Percentiles rank a stretch among this genome's conserved stretches.
Evolutionary conservation across 2,888 invertebrate species (phyloP).

Genomic region (Ochropleura leucogaster): DNA sequence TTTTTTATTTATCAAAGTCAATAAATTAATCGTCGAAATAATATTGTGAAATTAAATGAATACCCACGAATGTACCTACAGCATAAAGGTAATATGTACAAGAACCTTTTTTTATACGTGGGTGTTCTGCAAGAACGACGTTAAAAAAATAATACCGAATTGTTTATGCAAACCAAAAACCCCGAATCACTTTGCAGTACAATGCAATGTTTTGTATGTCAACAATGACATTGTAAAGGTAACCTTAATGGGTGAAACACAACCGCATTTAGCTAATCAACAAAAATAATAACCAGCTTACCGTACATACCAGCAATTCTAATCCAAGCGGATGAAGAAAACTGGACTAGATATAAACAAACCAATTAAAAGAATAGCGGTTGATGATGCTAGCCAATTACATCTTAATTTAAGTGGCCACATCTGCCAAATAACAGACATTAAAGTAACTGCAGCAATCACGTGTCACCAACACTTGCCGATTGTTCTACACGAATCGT

Average conservation of each 20-base stretch:
- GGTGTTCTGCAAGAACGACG: too few relatives aligned
- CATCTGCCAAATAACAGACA: slow-evolving; percentile 50
- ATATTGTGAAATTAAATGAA: too few relatives aligned
- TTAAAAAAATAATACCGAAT: neutral
- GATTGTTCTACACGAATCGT: slow-evolving; percentile 66
- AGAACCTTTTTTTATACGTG: neutral
- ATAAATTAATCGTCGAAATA: too few relatives aligned
- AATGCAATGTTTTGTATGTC: slow-evolving; percentile 19
- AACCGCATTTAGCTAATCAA: slow-evolving; percentile 1
- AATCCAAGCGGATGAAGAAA: slow-evolving; percentile 20
- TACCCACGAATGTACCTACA: too few relatives aligned
- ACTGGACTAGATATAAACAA: slow-evolving; percentile 31
- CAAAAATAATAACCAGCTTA: neutral
- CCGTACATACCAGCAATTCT: slow-evolving; percentile 19
- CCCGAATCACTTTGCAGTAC: neutral
- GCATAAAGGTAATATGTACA: neutral
- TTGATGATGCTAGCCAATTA: slow-evolving; percentile 22
- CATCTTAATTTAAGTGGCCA: slow-evolving; percentile 25
- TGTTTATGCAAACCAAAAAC: slow-evolving; percentile 7
- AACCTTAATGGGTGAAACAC: neutral
- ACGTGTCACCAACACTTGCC: slow-evolving; percentile 57
- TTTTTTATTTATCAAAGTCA: too few relatives aligned
- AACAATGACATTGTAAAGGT: slow-evolving; percentile 9
- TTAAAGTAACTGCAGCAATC: slow-evolving; percentile 45
- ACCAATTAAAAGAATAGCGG: slow-evolving; percentile 35